phyloP scores from a whole-genome alignment of 1,140 invertebrate genomes.

The Eufriesea mexicana region DNA sequence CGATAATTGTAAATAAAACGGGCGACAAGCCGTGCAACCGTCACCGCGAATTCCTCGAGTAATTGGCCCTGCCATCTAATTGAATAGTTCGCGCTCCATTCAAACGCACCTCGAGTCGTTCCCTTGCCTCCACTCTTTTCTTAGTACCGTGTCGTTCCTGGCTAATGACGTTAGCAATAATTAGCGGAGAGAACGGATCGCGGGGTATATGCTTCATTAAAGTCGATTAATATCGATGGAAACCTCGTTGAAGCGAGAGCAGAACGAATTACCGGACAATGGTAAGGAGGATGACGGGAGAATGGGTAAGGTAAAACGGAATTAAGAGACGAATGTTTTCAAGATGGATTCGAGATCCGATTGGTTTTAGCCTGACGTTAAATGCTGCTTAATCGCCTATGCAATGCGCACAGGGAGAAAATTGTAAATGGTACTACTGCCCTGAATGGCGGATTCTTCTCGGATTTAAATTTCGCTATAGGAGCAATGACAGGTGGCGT shows the following conservation, averaged over 20 bases:
- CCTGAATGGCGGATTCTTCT: not conserved
- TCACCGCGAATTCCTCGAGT: conserved; percentile 51
- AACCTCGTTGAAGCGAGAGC: conserved; percentile 5
- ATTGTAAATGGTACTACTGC: not conserved
- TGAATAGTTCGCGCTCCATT: conserved; percentile 35
- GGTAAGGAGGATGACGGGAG: not conserved
- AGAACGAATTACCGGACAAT: conserved; percentile 7
- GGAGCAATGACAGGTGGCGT: not conserved
- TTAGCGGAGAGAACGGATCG: conserved; percentile 25
- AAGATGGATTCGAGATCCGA: not conserved
- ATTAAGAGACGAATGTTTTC: conserved; percentile 2
- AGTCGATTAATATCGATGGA: conserved; percentile 39
- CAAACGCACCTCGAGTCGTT: conserved; percentile 22
- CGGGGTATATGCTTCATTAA: conserved; percentile 35
- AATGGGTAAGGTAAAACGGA: not conserved
- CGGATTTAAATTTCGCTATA: not conserved
- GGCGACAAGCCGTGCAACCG: conserved; percentile 33
- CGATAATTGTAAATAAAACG: conserved; percentile 66
- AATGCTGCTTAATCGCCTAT: not conserved
- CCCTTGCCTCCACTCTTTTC: not conserved
- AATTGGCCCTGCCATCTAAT: conserved; percentile 55
- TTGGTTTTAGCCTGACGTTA: not conserved
- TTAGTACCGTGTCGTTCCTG: not conserved
- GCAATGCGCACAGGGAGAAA: too few relatives aligned
- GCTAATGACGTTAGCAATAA: conserved; percentile 61